phyloP scores from a whole-genome alignment of 2,797 vertebrate species.

The Emys orbicularis region DNA sequence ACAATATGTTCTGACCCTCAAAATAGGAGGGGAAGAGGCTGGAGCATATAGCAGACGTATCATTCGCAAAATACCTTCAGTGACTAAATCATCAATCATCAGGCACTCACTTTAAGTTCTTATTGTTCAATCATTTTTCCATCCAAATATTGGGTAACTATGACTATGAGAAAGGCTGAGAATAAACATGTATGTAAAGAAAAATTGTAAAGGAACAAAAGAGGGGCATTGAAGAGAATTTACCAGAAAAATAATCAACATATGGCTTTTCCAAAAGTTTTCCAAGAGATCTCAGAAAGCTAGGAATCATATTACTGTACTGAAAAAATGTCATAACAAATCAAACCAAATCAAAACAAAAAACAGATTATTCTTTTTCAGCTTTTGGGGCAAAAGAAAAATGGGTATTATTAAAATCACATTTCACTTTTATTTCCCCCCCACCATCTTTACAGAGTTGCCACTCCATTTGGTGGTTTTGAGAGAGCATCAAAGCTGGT shows the following conservation, averaged over 20 bases:
- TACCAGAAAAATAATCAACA: neutral
- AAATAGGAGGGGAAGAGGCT: neutral
- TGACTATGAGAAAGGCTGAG: neutral
- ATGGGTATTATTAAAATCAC: neutral
- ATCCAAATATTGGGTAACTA: neutral
- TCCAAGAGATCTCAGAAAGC: neutral
- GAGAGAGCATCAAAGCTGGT: slow-evolving; percentile 88
- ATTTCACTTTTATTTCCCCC: slow-evolving; percentile 61
- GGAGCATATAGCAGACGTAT: neutral
- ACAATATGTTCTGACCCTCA: neutral
- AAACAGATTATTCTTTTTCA: slow-evolving; percentile 2
- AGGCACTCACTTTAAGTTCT: neutral
- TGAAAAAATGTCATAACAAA: neutral
- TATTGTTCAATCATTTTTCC: neutral
- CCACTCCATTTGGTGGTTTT: slow-evolving; percentile 95
- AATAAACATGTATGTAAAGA: neutral
- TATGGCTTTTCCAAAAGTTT: neutral
- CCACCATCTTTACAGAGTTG: slow-evolving; percentile 86
- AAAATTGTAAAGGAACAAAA: neutral
- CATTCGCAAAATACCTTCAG: slow-evolving; percentile 36
- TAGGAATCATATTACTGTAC: neutral
- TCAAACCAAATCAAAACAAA: neutral
- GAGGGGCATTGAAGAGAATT: neutral
- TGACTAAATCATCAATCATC: slow-evolving; percentile 56
- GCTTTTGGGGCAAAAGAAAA: neutral